Conservation (phyloP, 2,113 vertebrate species). For the Eonycteris spelaea region DNA sequence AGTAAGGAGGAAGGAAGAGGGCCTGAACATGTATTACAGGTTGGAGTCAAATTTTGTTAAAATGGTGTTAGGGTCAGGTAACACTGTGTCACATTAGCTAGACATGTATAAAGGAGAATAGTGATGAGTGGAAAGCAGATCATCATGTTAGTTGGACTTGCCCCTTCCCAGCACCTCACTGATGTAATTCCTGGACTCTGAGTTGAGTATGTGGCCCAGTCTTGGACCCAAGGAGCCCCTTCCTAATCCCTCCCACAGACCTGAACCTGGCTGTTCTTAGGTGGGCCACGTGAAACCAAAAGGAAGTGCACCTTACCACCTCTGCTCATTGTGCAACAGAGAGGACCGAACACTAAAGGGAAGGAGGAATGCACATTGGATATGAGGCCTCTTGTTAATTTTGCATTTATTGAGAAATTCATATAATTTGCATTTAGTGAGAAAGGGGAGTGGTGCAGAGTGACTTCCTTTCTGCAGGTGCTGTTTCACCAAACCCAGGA, state of each 20-base stretch:
- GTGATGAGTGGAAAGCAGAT: not conserved
- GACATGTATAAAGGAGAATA: not conserved
- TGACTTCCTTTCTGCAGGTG: not conserved
- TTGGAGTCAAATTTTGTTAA: not conserved
- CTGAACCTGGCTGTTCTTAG: not conserved
- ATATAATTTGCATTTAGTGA: not conserved
- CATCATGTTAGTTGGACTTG: not conserved
- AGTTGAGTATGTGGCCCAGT: not conserved
- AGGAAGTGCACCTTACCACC: rapidly evolving
- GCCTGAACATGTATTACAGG: not conserved
- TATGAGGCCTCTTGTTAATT: not conserved
- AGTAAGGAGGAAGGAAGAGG: not conserved
- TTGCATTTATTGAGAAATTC: not conserved
- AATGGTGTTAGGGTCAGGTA: not conserved
- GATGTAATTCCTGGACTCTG: not conserved
- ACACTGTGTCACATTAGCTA: not conserved
- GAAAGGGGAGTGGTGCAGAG: not conserved
- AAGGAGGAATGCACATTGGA: rapidly evolving
- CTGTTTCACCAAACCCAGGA: not conserved
- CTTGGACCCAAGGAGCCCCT: not conserved
- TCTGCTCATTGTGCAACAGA: not conserved
- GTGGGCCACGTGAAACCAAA: not conserved
- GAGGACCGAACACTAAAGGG: not conserved
- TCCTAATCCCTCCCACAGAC: not conserved
- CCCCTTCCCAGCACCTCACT: not conserved